Conservation (phyloP, 2,797 vertebrate species). For the Mallotus villosus region DNA sequence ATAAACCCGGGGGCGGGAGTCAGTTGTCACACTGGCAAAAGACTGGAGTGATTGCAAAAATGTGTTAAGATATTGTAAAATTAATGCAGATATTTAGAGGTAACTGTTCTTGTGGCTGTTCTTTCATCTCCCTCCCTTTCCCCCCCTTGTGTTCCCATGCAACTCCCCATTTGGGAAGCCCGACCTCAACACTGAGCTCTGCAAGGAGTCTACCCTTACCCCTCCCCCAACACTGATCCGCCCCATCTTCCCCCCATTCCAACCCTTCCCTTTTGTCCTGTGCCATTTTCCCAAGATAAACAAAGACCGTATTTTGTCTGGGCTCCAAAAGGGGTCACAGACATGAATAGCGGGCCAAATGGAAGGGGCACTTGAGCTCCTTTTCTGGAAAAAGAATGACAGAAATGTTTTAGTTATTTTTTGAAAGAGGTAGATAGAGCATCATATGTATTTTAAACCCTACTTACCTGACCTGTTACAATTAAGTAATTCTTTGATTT, state of each 20-base stretch:
- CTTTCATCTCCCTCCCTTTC: not conserved
- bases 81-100: not conserved
- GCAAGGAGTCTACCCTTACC: conserved; percentile 62
- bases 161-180: conserved; percentile 52
- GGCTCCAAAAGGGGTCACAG: conserved; percentile 56
- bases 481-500: conserved; percentile 10
- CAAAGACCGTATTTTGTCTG: conserved; percentile 68
- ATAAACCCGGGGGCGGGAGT: too few species aligned
- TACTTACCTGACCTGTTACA: conserved; percentile 25
- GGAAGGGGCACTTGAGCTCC: conserved; percentile 35
- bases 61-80: not conserved
- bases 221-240: conserved; percentile 36
- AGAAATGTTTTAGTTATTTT: conserved; percentile 46
- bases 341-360: conserved; percentile 54
- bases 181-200: conserved; percentile 51
- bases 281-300: conserved; percentile 60
- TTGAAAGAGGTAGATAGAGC: conserved; percentile 14
- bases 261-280: conserved; percentile 52
- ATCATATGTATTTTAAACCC: conserved; percentile 32
- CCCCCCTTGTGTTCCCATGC: not conserved
- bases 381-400: conserved; percentile 39
- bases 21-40: too few species aligned
- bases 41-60: not conserved
- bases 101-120: not conserved
- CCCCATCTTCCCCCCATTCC: conserved; percentile 32